Evolutionary conservation across 2,797 vertebrate species (phyloP).

Genomic region (Brotogeris chrysoptera): DNA sequence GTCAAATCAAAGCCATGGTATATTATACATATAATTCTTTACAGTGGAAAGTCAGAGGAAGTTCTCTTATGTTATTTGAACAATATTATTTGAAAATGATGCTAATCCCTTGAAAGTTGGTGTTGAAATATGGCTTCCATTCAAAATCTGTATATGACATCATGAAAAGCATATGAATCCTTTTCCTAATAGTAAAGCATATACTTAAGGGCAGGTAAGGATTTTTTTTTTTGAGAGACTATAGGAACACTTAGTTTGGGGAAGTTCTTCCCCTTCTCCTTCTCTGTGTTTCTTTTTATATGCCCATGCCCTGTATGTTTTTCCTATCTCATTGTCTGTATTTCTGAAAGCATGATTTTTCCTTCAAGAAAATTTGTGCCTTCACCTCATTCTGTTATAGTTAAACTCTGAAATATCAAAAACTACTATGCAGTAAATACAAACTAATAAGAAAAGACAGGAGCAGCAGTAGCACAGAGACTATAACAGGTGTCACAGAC

Average conservation of each 20-base stretch:
- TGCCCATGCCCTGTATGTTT: not conserved
- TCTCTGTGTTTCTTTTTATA: not conserved
- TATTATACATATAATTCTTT: conserved; percentile 3
- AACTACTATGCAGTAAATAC: fast-evolving
- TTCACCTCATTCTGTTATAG: not conserved
- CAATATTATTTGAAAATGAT: not conserved
- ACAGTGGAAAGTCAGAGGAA: not conserved
- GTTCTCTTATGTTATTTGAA: not conserved
- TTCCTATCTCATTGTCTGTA: not conserved
- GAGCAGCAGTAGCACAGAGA: not conserved
- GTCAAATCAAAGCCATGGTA: conserved; percentile 19
- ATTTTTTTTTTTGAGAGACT: not conserved
- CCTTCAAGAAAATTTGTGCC: not conserved
- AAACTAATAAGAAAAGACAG: not conserved
- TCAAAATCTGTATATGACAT: not conserved
- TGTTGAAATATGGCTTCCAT: not conserved
- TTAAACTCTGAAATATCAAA: not conserved
- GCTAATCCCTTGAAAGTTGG: not conserved
- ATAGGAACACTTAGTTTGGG: not conserved
- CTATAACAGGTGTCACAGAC: not conserved
- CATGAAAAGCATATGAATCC: not conserved
- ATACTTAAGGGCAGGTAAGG: not conserved
- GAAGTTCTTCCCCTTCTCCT: not conserved
- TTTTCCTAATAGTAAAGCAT: not conserved
- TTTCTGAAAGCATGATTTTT: not conserved